Conservation (phyloP, 1,140 invertebrate genomes). For the Platorchestia sp. region DNA sequence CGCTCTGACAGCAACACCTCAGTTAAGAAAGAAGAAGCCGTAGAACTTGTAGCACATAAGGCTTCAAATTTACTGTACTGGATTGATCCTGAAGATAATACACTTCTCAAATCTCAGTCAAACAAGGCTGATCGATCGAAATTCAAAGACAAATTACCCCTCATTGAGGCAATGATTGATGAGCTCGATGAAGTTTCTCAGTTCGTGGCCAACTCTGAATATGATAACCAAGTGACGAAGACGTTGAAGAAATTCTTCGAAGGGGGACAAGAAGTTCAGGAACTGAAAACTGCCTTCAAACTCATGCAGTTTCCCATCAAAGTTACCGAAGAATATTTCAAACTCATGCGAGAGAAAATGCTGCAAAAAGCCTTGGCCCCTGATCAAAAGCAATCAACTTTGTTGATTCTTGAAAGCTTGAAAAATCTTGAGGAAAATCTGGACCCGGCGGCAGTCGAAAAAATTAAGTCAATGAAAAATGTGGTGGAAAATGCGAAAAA, state of each 20-base stretch:
- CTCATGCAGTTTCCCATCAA: conserved; percentile 28
- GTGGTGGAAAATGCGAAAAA: not conserved
- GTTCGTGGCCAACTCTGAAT: not conserved
- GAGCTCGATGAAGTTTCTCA: not conserved
- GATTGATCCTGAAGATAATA: not conserved
- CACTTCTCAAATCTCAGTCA: not conserved
- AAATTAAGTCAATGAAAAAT: not conserved
- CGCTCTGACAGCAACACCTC: not conserved
- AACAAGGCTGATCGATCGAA: not conserved
- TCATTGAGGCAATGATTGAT: not conserved
- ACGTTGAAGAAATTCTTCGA: not conserved
- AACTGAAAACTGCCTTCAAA: conserved; percentile 17
- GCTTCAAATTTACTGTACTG: not conserved
- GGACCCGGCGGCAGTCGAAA: not conserved
- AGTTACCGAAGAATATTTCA: conserved; percentile 40
- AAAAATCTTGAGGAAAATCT: conserved; percentile 3
- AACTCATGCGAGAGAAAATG: conserved; percentile 19
- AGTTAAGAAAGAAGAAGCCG: not conserved
- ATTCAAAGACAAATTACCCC: not conserved
- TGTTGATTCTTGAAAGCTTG: conserved; percentile 32
- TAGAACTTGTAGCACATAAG: not conserved
- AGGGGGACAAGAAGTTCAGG: not conserved
- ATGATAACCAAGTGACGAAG: not conserved
- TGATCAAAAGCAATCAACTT: conserved; percentile 40
- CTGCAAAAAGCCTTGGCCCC: not conserved